These are phyloP conservation scores for Tachysurus vachellii DNA, from an alignment of 2,113 vertebrate species.

Conservation along the genomic window DNA sequence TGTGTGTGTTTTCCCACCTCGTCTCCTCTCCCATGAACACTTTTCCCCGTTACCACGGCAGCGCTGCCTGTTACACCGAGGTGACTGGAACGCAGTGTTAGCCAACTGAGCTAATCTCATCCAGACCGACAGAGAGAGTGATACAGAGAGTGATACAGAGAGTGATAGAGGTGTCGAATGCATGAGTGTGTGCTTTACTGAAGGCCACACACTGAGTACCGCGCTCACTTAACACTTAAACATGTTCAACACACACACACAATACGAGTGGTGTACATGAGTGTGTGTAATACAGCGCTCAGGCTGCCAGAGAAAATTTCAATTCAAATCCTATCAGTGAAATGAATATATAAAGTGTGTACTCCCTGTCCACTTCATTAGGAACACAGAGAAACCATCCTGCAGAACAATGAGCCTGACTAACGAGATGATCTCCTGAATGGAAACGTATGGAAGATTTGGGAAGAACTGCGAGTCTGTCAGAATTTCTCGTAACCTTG, in stretches of 20 bases:
- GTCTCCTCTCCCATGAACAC: conserved; percentile 26
- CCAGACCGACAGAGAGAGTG: neutral
- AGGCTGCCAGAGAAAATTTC: neutral
- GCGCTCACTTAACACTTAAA: neutral
- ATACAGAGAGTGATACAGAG: neutral
- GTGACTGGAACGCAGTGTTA: conserved; percentile 34
- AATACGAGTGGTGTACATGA: neutral
- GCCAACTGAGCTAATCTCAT: conserved; percentile 34
- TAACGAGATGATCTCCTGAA: neutral
- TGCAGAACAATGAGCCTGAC: neutral
- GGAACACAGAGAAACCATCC: neutral
- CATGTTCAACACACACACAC: neutral
- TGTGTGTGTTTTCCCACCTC: conserved; percentile 43
- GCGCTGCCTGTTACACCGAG: conserved; percentile 32
- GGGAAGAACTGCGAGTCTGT: neutral
- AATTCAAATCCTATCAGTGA: neutral
- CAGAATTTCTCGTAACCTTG: neutral
- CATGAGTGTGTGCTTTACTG: neutral
- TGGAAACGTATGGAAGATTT: neutral
- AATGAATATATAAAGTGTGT: neutral
- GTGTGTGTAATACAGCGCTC: neutral
- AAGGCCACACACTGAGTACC: neutral
- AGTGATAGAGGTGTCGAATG: neutral
- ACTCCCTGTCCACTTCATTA: neutral
- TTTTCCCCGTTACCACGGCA: conserved; percentile 41